Conservation (phyloP, 1,140 invertebrate species). For the Zaprionus kolodkinae region DNA sequence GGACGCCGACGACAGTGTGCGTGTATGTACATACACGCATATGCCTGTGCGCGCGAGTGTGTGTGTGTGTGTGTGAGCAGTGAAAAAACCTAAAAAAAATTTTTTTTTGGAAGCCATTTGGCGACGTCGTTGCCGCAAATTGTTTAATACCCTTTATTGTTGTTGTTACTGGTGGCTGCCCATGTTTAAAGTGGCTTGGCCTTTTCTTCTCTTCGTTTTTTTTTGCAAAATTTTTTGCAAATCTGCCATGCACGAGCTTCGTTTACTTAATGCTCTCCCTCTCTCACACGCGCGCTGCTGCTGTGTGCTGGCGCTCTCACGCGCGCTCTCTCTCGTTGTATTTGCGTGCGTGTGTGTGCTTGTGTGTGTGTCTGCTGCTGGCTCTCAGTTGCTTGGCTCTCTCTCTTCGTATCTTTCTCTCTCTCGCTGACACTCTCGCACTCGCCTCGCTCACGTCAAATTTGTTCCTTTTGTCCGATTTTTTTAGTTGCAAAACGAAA, state of each 20-base stretch:
- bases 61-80: slow-evolving; percentile 22
- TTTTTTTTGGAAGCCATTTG: slow-evolving; percentile 37
- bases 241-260: slow-evolving; percentile 74
- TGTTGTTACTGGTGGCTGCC: slow-evolving; percentile 21
- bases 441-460: slow-evolving; percentile 65
- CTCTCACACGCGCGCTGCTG: slow-evolving; percentile 35
- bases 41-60: slow-evolving; percentile 10
- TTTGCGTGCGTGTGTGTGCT: slow-evolving; percentile 21
- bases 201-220: slow-evolving; percentile 42
- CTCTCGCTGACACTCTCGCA: no score
- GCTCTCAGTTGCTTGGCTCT: slow-evolving; percentile 29
- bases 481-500: slow-evolving; percentile 51
- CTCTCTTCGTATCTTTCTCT: slow-evolving; percentile 17
- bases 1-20: slow-evolving; percentile 35
- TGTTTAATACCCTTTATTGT: slow-evolving; percentile 55
- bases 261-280: slow-evolving; percentile 64
- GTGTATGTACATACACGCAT: slow-evolving; percentile 28
- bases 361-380: slow-evolving; percentile 22
- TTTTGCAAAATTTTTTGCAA: slow-evolving; percentile 61
- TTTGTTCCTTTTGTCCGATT: slow-evolving; percentile 49
- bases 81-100: slow-evolving; percentile 27
- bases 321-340: slow-evolving; percentile 21
- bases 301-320: slow-evolving; percentile 44
- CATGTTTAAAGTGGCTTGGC: slow-evolving; percentile 51
- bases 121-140: slow-evolving; percentile 45